Evolutionary conservation across 2,113 vertebrate genomes (phyloP).

Genomic region (Oenanthe oenanthe): DNA sequence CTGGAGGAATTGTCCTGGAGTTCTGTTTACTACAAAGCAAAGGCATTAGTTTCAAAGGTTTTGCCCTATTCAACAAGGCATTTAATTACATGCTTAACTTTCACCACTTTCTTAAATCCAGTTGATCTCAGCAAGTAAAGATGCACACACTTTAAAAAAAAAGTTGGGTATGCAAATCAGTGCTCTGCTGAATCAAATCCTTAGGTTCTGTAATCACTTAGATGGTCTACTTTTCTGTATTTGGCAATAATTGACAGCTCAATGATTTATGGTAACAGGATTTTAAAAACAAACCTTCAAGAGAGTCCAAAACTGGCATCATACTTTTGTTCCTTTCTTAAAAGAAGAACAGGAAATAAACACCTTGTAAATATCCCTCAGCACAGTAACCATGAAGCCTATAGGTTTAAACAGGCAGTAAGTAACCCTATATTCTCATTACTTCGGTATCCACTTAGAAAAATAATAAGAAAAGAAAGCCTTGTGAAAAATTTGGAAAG

Average conservation of each 20-base stretch:
- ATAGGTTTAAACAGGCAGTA: background rate
- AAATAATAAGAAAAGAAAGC: background rate
- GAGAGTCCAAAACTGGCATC: background rate
- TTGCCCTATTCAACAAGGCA: background rate
- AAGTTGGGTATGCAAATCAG: background rate
- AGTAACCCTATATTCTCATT: background rate
- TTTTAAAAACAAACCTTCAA: background rate
- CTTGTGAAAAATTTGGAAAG: background rate
- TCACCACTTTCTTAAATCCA: background rate
- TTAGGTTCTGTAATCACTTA: background rate
- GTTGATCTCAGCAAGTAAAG: background rate
- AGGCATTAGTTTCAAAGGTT: background rate
- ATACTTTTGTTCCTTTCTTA: background rate
- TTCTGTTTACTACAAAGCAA: background rate
- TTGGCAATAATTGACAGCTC: background rate
- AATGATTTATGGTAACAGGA: background rate
- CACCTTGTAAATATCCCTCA: background rate
- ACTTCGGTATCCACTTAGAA: background rate
- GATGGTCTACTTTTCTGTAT: background rate
- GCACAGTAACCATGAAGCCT: background rate
- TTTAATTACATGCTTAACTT: slow-evolving; percentile 2
- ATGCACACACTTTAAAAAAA: background rate
- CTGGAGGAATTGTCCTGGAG: background rate
- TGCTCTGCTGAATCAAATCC: slow-evolving; percentile 1
- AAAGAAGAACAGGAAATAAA: background rate